These are phyloP conservation scores for Chymomyza amoena DNA, from an alignment of 2,888 invertebrate species.

Conservation along the genomic window DNA sequence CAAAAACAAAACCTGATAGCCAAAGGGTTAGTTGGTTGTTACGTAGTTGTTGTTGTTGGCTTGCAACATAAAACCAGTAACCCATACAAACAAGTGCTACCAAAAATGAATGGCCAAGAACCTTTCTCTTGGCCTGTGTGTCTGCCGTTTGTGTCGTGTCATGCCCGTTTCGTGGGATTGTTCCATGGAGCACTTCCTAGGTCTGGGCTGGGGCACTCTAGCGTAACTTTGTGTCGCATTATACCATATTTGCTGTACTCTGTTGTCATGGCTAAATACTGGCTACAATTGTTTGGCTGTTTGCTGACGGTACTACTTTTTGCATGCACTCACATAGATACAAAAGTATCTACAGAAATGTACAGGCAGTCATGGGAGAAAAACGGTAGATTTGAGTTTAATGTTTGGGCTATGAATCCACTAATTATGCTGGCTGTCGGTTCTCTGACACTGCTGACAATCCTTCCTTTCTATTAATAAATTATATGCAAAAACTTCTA, in stretches of 20 bases:
- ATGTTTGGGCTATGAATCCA: not conserved
- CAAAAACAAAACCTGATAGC: no score
- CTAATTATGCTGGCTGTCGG: not conserved
- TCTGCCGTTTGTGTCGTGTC: not conserved
- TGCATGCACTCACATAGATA: not conserved
- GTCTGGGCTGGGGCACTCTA: not conserved
- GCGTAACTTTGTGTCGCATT: not conserved
- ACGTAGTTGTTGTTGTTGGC: not conserved
- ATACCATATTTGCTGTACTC: not conserved
- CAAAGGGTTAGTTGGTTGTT: not conserved
- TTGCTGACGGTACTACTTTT: not conserved
- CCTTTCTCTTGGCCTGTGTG: not conserved
- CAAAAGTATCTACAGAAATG: not conserved
- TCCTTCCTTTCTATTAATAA: not conserved
- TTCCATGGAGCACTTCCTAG: not conserved
- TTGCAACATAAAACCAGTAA: not conserved
- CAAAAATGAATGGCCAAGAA: not conserved
- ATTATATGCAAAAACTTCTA: no score
- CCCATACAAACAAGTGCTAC: not conserved
- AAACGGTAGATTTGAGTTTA: not conserved
- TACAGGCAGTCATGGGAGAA: not conserved
- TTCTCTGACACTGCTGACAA: not conserved
- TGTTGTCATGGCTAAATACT: not conserved
- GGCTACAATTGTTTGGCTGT: not conserved
- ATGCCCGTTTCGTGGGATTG: not conserved